Base-by-base conservation (phyloP, 2,113 vertebrate genomes). In the Ornithorhynchus anatinus region DNA sequence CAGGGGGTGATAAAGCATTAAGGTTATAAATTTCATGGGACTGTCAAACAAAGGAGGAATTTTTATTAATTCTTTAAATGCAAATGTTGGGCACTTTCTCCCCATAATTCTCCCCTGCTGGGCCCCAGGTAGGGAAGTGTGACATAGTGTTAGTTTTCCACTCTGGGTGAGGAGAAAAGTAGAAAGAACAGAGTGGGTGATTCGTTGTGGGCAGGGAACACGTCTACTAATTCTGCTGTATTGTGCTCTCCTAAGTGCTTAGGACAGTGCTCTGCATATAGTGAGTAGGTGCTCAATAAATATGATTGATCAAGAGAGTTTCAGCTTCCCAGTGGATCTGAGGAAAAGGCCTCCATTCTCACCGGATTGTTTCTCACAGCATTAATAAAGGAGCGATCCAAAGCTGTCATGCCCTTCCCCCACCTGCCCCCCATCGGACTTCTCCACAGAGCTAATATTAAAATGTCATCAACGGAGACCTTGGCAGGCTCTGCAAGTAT, bases 31-130 rank as follows among this genome's bases (percentile, higher is more conserved):
- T 79, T 61, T 83, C 54, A 70, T 79, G 79, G 82, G 56, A 76
- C 42, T 76, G 81, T 84, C 82, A 75, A 53, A 69, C 75, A 74
- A 82, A 86, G 69, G 39, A 89, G 92, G 92, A 95, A 95, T 94
- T 92, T 93, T 93, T 92, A 94, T 93, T 84, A 91, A 93, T 93
- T 93, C 77, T 93, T 91, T 91, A 91, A 87, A 94, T 93, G 92
- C 85, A 94, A 93, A 94, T 93, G 77, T 60, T 5, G 10, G 59
- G 62, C 54, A 79, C 58, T 7, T 64, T 84, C 72, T 52, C 80
- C 75, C 84, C 72, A 76, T 87, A 85, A 79, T 60, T 63, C 86
- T 89, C 92, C 81, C 93, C 92, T 1, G 31, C 89, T 0, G 84
- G 27, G 89, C 1, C 2, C 56, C 69, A 76, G 88, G 83, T 75